Base-by-base conservation (phyloP, 2,113 vertebrate genomes). In the Takifugu bimaculatus region DNA sequence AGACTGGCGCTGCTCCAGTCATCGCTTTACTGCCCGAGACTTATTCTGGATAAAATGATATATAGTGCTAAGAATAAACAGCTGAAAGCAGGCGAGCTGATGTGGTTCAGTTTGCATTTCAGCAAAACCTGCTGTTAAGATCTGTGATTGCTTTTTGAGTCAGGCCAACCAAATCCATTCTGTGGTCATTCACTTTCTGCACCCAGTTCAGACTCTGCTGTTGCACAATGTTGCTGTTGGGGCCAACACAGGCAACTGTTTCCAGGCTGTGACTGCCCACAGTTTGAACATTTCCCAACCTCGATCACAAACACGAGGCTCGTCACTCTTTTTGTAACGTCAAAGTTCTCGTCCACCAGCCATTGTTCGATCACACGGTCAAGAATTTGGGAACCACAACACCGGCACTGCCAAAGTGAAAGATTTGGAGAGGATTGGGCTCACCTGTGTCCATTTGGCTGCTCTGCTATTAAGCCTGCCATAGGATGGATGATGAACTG, bases 261-360 rank as follows among this genome's bases (percentile, higher is more conserved):
- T 72, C 43, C 59, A 68, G 78, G 79, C 78, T 35, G 45, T 85
- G 84, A 88, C 77, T 83, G 70, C 87, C 54, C 56, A 27, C 14
- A 35, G 10, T 54, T 65, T 60, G 60, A 63, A 61, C 68, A 63
- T 60, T 65, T 80, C 65, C 83, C 65, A 82, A 76, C 64, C 68
- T 70, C 70, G 57, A 77, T 75, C 65, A 74, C 61, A 56, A 63
- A 61, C 42, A 26, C 35, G 28, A 3, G 26, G 7, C 50, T 65
- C 68, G 65, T 70, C 61, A 20, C 54, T 60, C 51, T 44, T 68
- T 26, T 57, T 47, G 42, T 82, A 68, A 82, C 54, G 56, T 75
- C 58, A 13, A 63, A 64, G 20, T 1, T 1, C 65, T 32, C 54
- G 39, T 57, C 10, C 39, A 54, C 44, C 54, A 26, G 29, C 51